Evolutionary conservation across 92 coral and sea anemone species (phyloP).

Genomic region (Hydrozoanthus gracilis): DNA sequence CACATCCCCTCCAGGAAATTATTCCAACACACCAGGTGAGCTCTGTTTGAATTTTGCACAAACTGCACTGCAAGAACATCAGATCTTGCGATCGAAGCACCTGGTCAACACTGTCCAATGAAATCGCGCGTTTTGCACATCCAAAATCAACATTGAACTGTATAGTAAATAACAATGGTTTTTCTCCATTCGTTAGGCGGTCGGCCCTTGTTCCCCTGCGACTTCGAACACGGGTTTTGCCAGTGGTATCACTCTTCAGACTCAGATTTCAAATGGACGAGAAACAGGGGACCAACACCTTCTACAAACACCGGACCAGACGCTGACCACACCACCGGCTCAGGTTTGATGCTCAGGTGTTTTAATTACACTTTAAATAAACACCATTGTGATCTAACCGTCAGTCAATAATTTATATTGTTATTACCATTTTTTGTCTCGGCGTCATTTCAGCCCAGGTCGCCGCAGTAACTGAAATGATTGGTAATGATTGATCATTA

Average conservation of each 20-base stretch:
- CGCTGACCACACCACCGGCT: slow-evolving; percentile 19
- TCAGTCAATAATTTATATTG: too few relatives aligned
- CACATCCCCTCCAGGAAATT: background rate
- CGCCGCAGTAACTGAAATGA: too few relatives aligned
- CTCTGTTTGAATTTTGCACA: background rate
- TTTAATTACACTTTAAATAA: too few relatives aligned
- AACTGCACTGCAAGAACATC: too few relatives aligned
- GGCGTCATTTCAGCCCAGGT: too few relatives aligned
- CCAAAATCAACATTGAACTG: background rate
- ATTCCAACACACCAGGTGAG: background rate
- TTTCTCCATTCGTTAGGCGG: background rate
- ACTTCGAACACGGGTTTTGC: slow-evolving; percentile 38
- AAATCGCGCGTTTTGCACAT: too few relatives aligned
- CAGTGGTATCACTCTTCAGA: slow-evolving; percentile 43
- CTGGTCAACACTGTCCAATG: too few relatives aligned
- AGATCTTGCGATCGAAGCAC: too few relatives aligned
- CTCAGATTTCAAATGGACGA: slow-evolving; percentile 36
- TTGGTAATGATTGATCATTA: too few relatives aligned
- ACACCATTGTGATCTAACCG: too few relatives aligned
- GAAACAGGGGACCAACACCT: background rate
- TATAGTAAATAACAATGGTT: background rate
- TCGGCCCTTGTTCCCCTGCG: slow-evolving; percentile 15
- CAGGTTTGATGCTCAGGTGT: background rate
- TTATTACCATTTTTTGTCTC: too few relatives aligned
- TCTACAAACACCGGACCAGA: slow-evolving; percentile 10